Base-by-base conservation (phyloP, 2,888 invertebrate species). In the Heterodera filipjevi region DNA sequence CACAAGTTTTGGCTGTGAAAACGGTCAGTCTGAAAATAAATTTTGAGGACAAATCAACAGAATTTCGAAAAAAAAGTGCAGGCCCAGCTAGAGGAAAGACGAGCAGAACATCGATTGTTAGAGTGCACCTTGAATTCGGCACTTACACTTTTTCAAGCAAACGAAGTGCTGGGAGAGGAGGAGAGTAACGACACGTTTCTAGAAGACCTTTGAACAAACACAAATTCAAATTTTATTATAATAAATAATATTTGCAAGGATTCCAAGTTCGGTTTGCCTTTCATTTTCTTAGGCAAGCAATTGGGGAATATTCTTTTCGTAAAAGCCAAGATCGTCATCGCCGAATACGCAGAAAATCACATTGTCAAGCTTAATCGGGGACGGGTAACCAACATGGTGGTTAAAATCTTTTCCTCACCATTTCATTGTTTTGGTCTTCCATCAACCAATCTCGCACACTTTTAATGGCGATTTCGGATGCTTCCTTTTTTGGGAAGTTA, bases 1-100 rank as follows among this genome's bases (percentile, higher is more conserved):
- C 94, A 85, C 96, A 97, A 90, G 95, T 97, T 0, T 92, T 95
- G 89, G 93, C 94, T 16, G 92, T 98, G 70, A 95, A 96, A 0
- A 93, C 95, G 82, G 94, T 94, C 90, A 39, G 39, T 49, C 16
- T 93, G 96, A 84, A 92, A 39, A 39, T 93, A 96, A 84, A 92
- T 16, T 49, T 96, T 39, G 93, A 93, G 87, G 92, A 92, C 27
- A 53, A 79, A 10, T 32, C 19, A 53, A 70, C 30, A 14, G 71
- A 82, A 68, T 73, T 79, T 59, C 30, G 88, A 91, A 53, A 6
- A 91, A 90, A 92, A 92, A 88, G 81, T 66, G 39, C 30, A 66
- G 39, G 35, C 78, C 46, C 70, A 70, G 46, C 22, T 96, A 39
- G 93, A 93, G 87, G 92, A 92, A n/a, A 44, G 76, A 16, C 22